These are phyloP conservation scores for Tachuris rubrigastra DNA, from an alignment of 2,113 vertebrate genomes.

Conservation along the genomic window DNA sequence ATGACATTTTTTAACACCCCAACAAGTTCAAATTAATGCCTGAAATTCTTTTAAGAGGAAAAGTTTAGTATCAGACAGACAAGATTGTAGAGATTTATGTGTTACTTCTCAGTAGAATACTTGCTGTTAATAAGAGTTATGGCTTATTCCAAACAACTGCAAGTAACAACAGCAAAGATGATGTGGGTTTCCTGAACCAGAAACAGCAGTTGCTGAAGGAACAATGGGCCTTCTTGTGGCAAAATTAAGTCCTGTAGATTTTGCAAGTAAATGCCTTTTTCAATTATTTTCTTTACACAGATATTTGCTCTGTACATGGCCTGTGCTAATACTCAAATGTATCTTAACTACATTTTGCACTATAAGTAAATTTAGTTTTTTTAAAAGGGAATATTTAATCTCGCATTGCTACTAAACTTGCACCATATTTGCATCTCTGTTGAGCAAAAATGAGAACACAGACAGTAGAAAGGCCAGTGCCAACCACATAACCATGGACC, in stretches of 20 bases:
- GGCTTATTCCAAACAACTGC: background rate
- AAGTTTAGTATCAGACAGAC: background rate
- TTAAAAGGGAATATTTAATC: rapidly evolving
- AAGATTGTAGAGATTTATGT: background rate
- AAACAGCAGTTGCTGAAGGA: background rate
- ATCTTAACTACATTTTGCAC: background rate
- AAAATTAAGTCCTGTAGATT: background rate
- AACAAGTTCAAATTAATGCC: background rate
- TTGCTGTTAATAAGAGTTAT: background rate
- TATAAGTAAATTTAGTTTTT: background rate
- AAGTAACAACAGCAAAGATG: background rate
- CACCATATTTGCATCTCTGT: background rate
- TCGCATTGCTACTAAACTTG: background rate
- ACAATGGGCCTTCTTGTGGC: background rate
- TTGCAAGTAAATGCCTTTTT: background rate
- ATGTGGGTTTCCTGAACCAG: background rate
- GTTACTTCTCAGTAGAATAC: background rate
- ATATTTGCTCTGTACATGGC: background rate
- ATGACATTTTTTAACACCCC: background rate
- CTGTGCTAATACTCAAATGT: background rate
- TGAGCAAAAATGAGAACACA: background rate
- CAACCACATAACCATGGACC: background rate
- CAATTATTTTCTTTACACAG: background rate
- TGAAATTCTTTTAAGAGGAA: background rate
- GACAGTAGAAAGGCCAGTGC: background rate